Evolutionary conservation across 2,113 vertebrate genomes (phyloP).

Genomic region (Herpailurus yagouaroundi): DNA sequence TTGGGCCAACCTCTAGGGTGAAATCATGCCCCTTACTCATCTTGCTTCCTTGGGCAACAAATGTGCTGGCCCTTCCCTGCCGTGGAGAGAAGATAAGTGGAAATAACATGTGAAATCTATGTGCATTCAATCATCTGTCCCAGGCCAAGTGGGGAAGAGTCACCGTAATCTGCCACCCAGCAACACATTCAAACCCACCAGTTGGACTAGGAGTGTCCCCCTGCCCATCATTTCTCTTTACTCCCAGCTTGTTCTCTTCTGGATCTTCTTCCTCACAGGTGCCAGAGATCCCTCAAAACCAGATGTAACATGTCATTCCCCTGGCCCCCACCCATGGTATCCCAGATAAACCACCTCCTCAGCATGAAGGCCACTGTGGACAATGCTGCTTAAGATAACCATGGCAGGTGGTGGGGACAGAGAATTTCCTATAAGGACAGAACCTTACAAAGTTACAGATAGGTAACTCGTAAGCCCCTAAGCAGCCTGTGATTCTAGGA

Average conservation of each 20-base stretch:
- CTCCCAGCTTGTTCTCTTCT: background rate
- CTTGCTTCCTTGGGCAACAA: background rate
- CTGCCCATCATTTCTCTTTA: background rate
- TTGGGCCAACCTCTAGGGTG: background rate
- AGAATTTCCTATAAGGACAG: background rate
- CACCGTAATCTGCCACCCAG: background rate
- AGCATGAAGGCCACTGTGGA: background rate
- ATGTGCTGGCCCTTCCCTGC: background rate
- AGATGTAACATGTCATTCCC: background rate
- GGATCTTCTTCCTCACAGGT: background rate
- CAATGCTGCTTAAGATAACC: background rate
- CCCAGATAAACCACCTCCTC: background rate
- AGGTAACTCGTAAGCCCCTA: background rate
- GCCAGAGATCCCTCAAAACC: background rate
- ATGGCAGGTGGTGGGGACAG: background rate
- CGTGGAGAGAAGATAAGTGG: background rate
- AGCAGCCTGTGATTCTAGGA: background rate
- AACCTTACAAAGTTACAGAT: background rate
- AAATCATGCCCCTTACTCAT: background rate
- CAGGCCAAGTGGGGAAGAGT: background rate
- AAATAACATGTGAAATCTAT: background rate
- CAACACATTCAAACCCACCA: background rate
- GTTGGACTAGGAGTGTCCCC: background rate
- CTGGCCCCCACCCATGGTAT: too few relatives aligned
- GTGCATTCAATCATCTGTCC: background rate